Conservation (phyloP, 2,113 vertebrate species). For the Catharus bicknelli region DNA sequence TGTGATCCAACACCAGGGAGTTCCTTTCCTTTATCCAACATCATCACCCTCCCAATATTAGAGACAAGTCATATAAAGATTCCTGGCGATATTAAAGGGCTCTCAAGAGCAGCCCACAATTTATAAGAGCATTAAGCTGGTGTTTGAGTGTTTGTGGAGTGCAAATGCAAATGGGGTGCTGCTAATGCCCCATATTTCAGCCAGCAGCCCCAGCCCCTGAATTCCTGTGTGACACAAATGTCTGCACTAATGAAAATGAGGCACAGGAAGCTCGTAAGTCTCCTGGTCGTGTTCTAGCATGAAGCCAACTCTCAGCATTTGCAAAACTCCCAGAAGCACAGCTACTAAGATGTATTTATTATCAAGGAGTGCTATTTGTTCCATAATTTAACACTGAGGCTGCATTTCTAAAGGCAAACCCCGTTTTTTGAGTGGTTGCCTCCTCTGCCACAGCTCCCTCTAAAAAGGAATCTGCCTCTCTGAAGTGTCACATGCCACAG, state of each 20-base stretch:
- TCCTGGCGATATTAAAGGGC: neutral
- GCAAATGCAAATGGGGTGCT: neutral
- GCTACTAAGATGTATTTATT: constrained; percentile 40
- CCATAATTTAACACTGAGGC: constrained; percentile 18
- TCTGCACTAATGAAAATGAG: neutral
- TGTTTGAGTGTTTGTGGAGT: neutral
- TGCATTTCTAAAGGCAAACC: neutral
- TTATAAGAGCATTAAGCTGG: neutral
- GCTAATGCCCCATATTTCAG: neutral
- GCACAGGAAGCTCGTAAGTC: neutral
- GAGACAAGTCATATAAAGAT: neutral
- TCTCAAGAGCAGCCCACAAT: neutral
- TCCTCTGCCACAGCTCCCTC: neutral
- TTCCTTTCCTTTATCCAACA: neutral
- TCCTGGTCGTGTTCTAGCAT: neutral
- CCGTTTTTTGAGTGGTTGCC: neutral
- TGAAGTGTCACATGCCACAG: neutral
- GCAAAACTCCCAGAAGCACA: neutral
- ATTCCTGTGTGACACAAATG: neutral
- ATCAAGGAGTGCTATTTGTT: neutral
- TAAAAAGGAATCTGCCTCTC: neutral
- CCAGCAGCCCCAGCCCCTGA: neutral
- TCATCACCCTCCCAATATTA: neutral
- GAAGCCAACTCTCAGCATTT: neutral
- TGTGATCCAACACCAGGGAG: too few relatives aligned